These are phyloP conservation scores for Parapsyche elsis DNA, from an alignment of 1,140 invertebrate genomes.

Conservation along the genomic window DNA sequence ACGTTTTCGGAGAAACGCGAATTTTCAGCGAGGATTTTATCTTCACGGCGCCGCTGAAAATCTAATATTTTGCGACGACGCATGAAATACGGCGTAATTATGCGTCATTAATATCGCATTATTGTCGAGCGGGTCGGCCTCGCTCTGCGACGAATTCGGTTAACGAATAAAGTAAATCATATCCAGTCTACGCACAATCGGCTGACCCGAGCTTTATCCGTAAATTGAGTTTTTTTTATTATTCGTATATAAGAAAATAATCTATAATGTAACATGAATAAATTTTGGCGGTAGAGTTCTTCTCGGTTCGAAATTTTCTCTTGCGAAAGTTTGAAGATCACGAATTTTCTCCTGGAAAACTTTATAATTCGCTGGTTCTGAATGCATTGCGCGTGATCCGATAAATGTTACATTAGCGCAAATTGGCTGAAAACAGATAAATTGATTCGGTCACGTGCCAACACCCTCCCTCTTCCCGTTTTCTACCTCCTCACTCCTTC, in stretches of 20 bases:
- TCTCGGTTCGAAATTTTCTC: background rate
- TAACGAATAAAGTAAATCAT: too few species aligned
- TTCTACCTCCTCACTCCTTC: background rate
- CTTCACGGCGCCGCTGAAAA: slow-evolving; percentile 2
- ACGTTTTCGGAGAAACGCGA: background rate
- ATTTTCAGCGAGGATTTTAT: slow-evolving; percentile 19
- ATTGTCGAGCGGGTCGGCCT: background rate
- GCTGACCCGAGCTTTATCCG: too few species aligned
- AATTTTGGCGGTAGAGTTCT: too few species aligned
- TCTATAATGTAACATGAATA: too few species aligned
- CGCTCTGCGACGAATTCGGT: too few species aligned
- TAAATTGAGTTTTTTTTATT: too few species aligned
- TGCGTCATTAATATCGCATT: slow-evolving; percentile 20
- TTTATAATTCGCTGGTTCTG: slow-evolving; percentile 47
- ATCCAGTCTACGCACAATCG: too few species aligned
- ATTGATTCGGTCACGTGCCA: slow-evolving; percentile 52
- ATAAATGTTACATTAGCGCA: slow-evolving; percentile 53
- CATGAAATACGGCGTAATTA: slow-evolving; percentile 20
- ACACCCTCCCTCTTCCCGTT: background rate
- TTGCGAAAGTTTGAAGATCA: background rate
- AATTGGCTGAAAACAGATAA: slow-evolving; percentile 54
- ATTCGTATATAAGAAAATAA: too few species aligned
- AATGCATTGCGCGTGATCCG: slow-evolving; percentile 53
- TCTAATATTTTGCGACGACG: slow-evolving; percentile 15
- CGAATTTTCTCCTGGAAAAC: slow-evolving; percentile 33